Base-by-base conservation (phyloP, 2,797 vertebrate genomes). In the Cygnus olor region DNA sequence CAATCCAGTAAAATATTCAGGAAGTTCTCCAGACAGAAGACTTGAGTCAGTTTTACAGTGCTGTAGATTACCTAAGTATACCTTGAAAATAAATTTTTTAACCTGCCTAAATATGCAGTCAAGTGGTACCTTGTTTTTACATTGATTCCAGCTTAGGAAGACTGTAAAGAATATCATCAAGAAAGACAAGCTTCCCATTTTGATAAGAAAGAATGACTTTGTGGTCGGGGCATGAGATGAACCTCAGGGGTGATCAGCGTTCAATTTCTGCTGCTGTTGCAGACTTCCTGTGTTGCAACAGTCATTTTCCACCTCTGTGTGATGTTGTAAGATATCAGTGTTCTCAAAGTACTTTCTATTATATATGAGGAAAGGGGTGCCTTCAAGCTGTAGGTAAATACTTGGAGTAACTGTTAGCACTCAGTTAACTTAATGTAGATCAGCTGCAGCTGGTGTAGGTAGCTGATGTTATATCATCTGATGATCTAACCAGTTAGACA, bases 11-110 rank as follows among this genome's bases (percentile, higher is more conserved):
- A 74, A 72, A 40, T 68, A 34, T 69, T 87, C 22, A 51, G 45
- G 60, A 91, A 56, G 53, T 91, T 92, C 22, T 84, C 14, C 27
- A 56, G 63, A n/a, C 5, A 5, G 40, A 42, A 32, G 22, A 16
- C 40, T 68, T 94, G 58, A 86, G 61, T 93, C 58, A 85, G n/a
- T 78, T 94, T 88, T 93, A 79, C 42, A 88, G 21, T 72, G 34
- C 30, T 72, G 22, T 94, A 63, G 14, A 15, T 94, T 79, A 68
- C 65, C 27, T 78, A 86, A 85, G 22, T 22, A 30, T 64, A 4
- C 36, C 56, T 44, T 74, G 36, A 72, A 94, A 89, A 61, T 34
- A 47, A 83, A 69, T 9, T 78, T 77, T 61, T 38, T 88, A 79
- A 72, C 15, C 36, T 72, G 17, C 32, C 30, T 76, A 60, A 72